Conservation (phyloP, 2,113 vertebrate genomes). For the Microtus ochrogaster region DNA sequence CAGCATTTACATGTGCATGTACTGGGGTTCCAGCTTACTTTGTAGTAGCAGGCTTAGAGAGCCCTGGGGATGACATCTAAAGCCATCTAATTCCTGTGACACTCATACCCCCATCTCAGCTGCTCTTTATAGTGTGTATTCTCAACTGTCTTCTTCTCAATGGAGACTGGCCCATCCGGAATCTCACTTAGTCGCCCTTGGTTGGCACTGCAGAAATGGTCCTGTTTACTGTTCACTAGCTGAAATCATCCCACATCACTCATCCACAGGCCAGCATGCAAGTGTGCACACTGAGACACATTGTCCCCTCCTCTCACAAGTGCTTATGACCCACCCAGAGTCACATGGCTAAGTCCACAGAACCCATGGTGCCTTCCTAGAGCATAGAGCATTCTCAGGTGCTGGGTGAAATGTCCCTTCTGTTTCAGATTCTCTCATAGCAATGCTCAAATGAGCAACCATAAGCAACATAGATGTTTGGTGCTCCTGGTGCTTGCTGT, state of each 20-base stretch:
- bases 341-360: accelerated
- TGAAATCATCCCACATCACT: neutral
- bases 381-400: neutral
- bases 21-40: neutral
- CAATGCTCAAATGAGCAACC: neutral
- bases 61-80: neutral
- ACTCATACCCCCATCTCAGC: neutral
- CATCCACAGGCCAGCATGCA: accelerated
- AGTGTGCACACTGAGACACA: too few species aligned
- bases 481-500: neutral
- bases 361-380: accelerated
- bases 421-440: accelerated
- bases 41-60: too few species aligned
- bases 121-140: neutral
- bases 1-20: accelerated
- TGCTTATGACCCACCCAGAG: too few species aligned
- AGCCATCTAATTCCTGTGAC: neutral
- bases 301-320: too few species aligned
- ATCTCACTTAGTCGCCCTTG: too few species aligned
- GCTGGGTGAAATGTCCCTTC: accelerated
- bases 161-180: accelerated
- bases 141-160: neutral
- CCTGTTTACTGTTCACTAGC: neutral
- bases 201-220: accelerated
- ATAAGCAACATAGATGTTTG: accelerated